Evolutionary conservation across 2,113 vertebrate species (phyloP), one percentile per base, ranked within the genome.

Genomic region (Oncorhynchus clarkii): DNA sequence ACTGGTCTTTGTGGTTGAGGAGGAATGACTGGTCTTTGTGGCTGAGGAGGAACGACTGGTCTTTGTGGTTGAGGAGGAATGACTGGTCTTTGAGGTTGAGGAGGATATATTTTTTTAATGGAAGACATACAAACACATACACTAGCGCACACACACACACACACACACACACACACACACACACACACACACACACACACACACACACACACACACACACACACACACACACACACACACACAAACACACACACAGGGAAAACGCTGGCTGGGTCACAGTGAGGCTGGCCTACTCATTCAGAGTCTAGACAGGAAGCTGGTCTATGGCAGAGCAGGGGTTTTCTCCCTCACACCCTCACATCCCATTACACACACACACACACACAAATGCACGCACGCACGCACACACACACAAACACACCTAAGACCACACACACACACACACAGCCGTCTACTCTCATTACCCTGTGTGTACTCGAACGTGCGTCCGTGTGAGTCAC

Each of bases 231-330:
- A 27, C n/a, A 27, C 72, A 26, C 72, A 77, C 45, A 65, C 48
- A 71, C 59, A 60, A 26, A 16, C 59, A 29, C n/a, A 29, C 72
- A 26, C 72, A 78, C 31, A 11, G 70, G 34, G 39, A 74, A 67
- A 64, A 62, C 14, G 76, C 73, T 77, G 80, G 86, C 80, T 88
- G 88, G 87, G 84, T 86, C 84, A 81, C 75, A 71, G 67, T 54
- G 26, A 62, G 59, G 34, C 86, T 89, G 85, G 88, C 86, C 86
- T 88, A 82, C 84, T 88, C 82, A 88, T 88, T 84, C 86, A 75
- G 83, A 91, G 91, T 93, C 92, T 93, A 92, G 92, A 93, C 92
- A 92, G 92, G 92, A 93, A 93, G 88, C 83, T 67, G 72, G 76
- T 80, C 83, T 34, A 83, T 87, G 88, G 86, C 90, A 92, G 88